Conservation (phyloP, 2,888 invertebrate genomes). For the Trichogramma evanescens region DNA sequence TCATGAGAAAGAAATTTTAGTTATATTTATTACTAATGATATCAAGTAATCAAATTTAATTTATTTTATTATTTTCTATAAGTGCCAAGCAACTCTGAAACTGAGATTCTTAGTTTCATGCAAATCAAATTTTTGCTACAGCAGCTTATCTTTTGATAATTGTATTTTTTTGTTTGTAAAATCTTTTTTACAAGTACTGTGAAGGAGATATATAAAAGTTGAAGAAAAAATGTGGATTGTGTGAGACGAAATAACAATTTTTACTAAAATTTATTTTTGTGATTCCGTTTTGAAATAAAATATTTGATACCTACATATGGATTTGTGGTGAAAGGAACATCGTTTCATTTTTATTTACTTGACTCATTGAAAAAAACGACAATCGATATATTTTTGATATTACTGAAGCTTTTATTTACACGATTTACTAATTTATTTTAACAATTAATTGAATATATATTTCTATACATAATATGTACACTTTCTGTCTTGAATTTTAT, state of each 20-base stretch:
- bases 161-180: conserved; percentile 11
- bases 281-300: conserved; percentile 20
- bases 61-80: conserved; percentile 15
- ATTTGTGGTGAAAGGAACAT: too few species aligned
- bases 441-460: conserved; percentile 39
- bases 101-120: conserved; percentile 12
- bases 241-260: conserved; percentile 11
- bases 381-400: not conserved
- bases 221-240: conserved; percentile 13
- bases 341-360: too few species aligned
- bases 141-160: not conserved
- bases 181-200: conserved; percentile 14
- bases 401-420: conserved; percentile 43
- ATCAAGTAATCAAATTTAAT: conserved; percentile 20
- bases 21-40: not conserved
- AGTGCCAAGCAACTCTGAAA: conserved; percentile 19
- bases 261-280: conserved; percentile 19
- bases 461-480: conserved; percentile 35
- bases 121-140: conserved; percentile 12
- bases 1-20: too few species aligned
- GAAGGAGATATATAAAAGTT: conserved; percentile 17
- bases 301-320: not conserved
- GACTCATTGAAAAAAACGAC: too few species aligned
- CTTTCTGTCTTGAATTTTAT: conserved; percentile 30
- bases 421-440: conserved; percentile 39